Evolutionary conservation across 2,888 invertebrate species (phyloP).

Genomic region (Gnatocerus cornutus): DNA sequence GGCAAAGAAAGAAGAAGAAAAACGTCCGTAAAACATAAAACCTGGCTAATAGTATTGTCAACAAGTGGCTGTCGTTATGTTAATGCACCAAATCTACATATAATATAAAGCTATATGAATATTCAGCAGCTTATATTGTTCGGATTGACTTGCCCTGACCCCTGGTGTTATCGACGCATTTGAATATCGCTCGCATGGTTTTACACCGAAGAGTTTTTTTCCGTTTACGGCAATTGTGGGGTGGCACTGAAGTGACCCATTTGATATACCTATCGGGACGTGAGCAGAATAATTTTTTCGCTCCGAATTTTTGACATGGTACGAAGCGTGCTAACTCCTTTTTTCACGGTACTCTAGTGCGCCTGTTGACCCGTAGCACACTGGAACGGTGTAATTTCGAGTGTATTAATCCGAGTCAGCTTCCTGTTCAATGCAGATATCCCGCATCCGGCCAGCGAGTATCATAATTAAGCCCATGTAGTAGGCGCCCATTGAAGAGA

Average conservation of each 20-base stretch:
- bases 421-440: constrained; percentile 69
- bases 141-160: constrained; percentile 67
- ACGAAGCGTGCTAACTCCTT: not conserved
- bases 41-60: constrained; percentile 57
- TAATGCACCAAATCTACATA: constrained; percentile 67
- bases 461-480: constrained; percentile 1
- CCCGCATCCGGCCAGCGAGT: constrained; percentile 64
- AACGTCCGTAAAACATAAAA: constrained; percentile 37
- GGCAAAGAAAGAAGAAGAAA: constrained; percentile 31
- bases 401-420: constrained; percentile 58
- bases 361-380: constrained; percentile 54
- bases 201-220: constrained; percentile 35
- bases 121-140: constrained; percentile 65
- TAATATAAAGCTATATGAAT: constrained; percentile 67
- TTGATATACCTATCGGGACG: not conserved
- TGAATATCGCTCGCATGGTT: constrained; percentile 49
- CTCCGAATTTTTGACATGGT: not conserved
- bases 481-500: constrained; percentile 12
- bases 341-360: constrained; percentile 19
- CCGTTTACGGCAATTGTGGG: constrained; percentile 20
- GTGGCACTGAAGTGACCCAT: not conserved
- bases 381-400: constrained; percentile 52
- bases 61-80: constrained; percentile 66
- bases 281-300: not conserved
- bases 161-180: constrained; percentile 54